phyloP scores from a whole-genome alignment of 1,140 invertebrate genomes.

The Helicoverpa zea region DNA sequence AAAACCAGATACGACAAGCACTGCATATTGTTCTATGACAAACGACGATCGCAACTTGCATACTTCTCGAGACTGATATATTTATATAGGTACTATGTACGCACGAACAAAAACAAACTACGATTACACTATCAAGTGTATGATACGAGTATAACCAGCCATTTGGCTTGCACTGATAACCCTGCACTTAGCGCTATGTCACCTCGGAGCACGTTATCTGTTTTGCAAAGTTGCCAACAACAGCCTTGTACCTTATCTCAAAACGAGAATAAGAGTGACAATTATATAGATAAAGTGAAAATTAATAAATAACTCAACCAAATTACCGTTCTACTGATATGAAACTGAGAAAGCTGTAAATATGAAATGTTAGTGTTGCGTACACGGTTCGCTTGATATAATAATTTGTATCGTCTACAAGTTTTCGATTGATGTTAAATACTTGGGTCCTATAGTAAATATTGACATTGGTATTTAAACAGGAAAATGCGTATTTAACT shows the following conservation, averaged over 20 bases:
- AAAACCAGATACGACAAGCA: neutral
- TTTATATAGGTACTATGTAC: neutral
- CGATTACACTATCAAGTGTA: constrained; percentile 66
- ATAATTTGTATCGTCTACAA: constrained; percentile 2
- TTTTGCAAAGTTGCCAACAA: constrained; percentile 79
- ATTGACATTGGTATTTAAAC: neutral
- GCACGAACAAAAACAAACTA: constrained; percentile 53
- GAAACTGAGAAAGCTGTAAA: constrained; percentile 34
- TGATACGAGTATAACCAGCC: constrained; percentile 69
- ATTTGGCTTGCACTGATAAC: constrained; percentile 73
- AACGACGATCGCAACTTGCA: neutral
- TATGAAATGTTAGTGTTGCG: constrained; percentile 16
- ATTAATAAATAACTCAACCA: constrained; percentile 66
- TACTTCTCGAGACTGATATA: neutral
- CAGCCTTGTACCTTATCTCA: constrained; percentile 51
- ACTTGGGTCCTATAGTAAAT: neutral
- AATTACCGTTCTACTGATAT: constrained; percentile 44
- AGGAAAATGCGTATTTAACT: constrained; percentile 12
- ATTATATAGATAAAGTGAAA: constrained; percentile 71
- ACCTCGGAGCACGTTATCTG: constrained; percentile 70
- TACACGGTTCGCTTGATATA: neutral
- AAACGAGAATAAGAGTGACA: constrained; percentile 63
- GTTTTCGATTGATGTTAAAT: neutral
- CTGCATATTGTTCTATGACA: neutral
- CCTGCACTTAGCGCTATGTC: constrained; percentile 72